Base-by-base conservation (phyloP, 2,797 vertebrate genomes). In the Balearica regulorum region DNA sequence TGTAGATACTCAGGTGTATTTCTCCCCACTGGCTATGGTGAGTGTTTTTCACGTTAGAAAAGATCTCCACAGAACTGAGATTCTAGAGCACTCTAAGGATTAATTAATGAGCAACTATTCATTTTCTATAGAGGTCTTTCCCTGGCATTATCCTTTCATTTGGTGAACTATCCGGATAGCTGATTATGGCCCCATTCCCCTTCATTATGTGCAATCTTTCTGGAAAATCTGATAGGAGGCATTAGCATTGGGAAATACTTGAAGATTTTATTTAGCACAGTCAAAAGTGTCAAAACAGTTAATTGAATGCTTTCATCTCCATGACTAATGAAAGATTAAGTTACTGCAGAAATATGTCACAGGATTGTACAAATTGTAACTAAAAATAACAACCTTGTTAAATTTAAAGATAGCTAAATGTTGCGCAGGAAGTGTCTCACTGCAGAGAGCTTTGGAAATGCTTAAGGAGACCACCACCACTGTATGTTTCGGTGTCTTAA, bases 231-330 rank as follows among this genome's bases (percentile, higher is more conserved):
- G 14, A 71, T 37, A 79, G 44, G 75, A 89, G 28, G 10, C 43
- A 16, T 69, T 85, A 54, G 53, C 57, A 6, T 9, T 61, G 60
- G 64, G 41, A 91, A 91, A 83, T 68, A 80, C 41, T 43, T 85
- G 41, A 80, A 82, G 37, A 48, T 89, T 80, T 87, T 84, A 86
- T 93, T 94, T 94, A 87, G 81, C 65, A 28, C 80, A 91, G 64
- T 57, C 13, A 16, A 39, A 93, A 85, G 35, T 94, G 94, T 96
- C 95, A 96, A 96, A 96, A 82, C 92, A 94, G 55, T 81, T 92
- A 96, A 94, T 66, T 83, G 71, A 92, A 73, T 10, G 1, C 86
- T 96, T 94, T 93, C 46, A 89, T 94, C 84, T 95, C 87, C 75
- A 37, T 73, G 87, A 96, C 68, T 96, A 94, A 96, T 87, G 89